phyloP scores from a whole-genome alignment of 2,888 invertebrate genomes.

The Smittia sp. region DNA sequence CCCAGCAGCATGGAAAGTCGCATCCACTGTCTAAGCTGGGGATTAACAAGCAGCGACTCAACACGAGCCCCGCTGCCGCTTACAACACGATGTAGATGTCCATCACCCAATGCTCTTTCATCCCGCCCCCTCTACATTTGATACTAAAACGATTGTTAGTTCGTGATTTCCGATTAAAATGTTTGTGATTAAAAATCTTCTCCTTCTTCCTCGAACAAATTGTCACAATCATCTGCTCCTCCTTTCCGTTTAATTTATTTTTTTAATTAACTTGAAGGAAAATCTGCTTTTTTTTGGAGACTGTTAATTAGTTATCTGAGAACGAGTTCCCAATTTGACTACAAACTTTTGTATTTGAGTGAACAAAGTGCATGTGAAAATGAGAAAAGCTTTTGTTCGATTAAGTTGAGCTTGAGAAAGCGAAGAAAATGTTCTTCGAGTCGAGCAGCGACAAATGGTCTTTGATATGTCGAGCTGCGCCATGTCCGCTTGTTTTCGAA shows the following conservation, averaged over 20 bases:
- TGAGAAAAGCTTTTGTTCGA: background rate
- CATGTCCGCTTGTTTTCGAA: no score
- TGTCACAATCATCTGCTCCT: no score
- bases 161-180: background rate
- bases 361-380: background rate
- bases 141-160: background rate
- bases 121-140: background rate
- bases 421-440: no score
- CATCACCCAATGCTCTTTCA: background rate
- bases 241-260: background rate
- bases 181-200: background rate
- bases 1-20: conserved; percentile 88
- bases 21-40: conserved; percentile 87
- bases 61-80: conserved; percentile 64
- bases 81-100: conserved; percentile 76
- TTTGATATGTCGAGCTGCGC: no score
- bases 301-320: background rate
- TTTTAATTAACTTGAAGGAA: background rate
- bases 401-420: background rate
- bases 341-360: background rate
- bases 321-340: background rate
- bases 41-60: conserved; percentile 70
- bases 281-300: background rate
- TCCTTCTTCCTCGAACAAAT: background rate
- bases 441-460: no score